phyloP scores from a whole-genome alignment of 2,113 vertebrate species.

The Hyperopisus bebe region DNA sequence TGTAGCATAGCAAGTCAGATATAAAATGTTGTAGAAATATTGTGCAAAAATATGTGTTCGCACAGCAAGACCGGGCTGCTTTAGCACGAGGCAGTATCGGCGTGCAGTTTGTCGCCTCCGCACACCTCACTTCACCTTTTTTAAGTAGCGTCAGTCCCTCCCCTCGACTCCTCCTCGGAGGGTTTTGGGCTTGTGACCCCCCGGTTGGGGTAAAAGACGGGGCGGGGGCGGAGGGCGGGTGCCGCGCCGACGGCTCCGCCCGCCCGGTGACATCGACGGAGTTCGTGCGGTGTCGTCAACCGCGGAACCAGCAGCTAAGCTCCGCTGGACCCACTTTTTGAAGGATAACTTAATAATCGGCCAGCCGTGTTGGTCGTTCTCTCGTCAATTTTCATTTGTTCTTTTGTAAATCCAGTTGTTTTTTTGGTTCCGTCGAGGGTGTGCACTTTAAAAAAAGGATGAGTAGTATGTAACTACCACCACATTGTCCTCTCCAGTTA shows the following conservation, averaged over 20 bases:
- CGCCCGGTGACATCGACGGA: constrained; percentile 11
- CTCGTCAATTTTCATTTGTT: background rate
- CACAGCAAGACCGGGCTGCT: background rate
- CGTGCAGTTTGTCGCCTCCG: background rate
- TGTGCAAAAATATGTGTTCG: background rate
- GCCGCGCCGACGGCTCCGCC: background rate
- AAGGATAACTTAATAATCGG: constrained; percentile 17
- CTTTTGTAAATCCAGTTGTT: background rate
- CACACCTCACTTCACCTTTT: constrained; percentile 20
- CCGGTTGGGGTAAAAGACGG: background rate
- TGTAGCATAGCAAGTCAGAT: background rate
- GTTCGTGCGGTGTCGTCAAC: constrained; percentile 17
- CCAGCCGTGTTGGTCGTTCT: background rate
- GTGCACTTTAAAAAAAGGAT: constrained; percentile 8
- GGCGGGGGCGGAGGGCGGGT: background rate
- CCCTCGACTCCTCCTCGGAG: constrained; percentile 7
- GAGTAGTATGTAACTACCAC: constrained; percentile 14
- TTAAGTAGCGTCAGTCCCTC: constrained; percentile 5
- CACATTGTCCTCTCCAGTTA: constrained; percentile 11
- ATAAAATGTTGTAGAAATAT: background rate
- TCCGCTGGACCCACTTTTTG: constrained; percentile 8
- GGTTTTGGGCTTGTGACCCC: constrained; percentile 1
- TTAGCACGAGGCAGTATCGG: background rate
- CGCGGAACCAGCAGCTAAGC: constrained; percentile 16
- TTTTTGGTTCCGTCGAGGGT: background rate